phyloP scores from a whole-genome alignment of 1,140 invertebrate genomes.

The Meteorus sp. region DNA sequence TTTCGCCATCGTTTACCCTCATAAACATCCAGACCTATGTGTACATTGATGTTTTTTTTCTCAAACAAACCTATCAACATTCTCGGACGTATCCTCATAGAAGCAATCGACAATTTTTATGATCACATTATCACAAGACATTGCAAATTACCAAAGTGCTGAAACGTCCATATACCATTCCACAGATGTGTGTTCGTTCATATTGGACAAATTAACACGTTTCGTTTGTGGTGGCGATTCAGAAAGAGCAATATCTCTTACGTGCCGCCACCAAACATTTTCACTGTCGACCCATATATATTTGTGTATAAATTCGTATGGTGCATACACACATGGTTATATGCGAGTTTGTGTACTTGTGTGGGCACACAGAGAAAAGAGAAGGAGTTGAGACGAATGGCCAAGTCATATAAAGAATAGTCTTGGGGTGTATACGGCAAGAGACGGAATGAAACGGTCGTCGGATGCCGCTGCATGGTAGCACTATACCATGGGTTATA shows the following conservation, averaged over 20 bases:
- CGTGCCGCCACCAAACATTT: background rate
- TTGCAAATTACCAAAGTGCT: too few relatives aligned
- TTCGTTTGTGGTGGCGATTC: constrained; percentile 14
- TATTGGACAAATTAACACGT: constrained; percentile 17
- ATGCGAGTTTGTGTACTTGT: background rate
- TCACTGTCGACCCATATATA: too few relatives aligned
- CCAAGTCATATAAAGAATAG: constrained; percentile 22
- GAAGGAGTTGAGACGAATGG: too few relatives aligned
- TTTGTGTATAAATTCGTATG: background rate
- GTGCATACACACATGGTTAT: background rate
- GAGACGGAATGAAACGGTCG: constrained; percentile 19
- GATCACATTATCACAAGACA: too few relatives aligned
- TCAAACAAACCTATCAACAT: too few relatives aligned
- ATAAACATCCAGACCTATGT: too few relatives aligned
- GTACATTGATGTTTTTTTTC: too few relatives aligned
- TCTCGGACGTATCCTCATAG: too few relatives aligned
- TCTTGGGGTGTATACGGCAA: background rate
- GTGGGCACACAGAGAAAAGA: background rate
- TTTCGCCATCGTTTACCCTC: too few relatives aligned
- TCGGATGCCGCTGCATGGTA: background rate
- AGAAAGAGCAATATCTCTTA: too few relatives aligned
- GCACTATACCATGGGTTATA: too few relatives aligned
- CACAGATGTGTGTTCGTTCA: background rate
- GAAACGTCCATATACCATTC: background rate
- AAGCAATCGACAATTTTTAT: background rate